phyloP scores from a whole-genome alignment of 2,888 invertebrate species.

The Phasia obesa region DNA sequence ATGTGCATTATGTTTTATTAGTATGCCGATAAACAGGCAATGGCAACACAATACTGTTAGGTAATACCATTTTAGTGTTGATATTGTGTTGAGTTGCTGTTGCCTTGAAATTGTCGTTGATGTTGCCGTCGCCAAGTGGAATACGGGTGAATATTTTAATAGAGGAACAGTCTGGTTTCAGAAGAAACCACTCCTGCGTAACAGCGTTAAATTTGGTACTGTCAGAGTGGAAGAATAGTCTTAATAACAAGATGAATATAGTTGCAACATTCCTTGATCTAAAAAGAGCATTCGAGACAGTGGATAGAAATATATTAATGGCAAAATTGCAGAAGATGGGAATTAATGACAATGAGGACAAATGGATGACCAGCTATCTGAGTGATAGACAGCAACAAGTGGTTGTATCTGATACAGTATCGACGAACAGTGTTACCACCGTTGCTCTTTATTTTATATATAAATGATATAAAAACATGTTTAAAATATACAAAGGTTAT shows the following conservation, averaged over 20 bases:
- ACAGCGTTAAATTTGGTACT: too few species aligned
- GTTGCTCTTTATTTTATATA: constrained; percentile 1
- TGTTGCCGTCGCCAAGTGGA: too few species aligned
- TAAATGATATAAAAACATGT: background rate
- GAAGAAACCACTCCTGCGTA: background rate
- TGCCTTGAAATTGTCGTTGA: too few species aligned
- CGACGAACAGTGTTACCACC: background rate
- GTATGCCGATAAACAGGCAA: too few species aligned
- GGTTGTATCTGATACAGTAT: background rate
- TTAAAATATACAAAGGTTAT: background rate
- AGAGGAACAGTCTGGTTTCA: constrained; percentile 2
- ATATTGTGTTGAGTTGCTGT: too few species aligned
- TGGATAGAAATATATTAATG: constrained; percentile 1
- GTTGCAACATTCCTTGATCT: background rate
- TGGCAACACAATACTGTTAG: too few species aligned
- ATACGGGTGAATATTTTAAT: background rate
- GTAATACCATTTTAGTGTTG: too few species aligned
- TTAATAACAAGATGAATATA: background rate
- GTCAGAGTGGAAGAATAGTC: too few species aligned
- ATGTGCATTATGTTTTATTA: too few species aligned
- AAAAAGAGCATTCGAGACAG: background rate
- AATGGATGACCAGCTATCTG: constrained; percentile 1
- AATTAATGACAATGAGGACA: background rate
- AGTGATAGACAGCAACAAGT: background rate
- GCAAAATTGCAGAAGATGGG: constrained; percentile 1